Evolutionary conservation across 2,888 invertebrate species (phyloP), one percentile per base, ranked within the genome.

Genomic region (Asteroscopus sphinx): DNA sequence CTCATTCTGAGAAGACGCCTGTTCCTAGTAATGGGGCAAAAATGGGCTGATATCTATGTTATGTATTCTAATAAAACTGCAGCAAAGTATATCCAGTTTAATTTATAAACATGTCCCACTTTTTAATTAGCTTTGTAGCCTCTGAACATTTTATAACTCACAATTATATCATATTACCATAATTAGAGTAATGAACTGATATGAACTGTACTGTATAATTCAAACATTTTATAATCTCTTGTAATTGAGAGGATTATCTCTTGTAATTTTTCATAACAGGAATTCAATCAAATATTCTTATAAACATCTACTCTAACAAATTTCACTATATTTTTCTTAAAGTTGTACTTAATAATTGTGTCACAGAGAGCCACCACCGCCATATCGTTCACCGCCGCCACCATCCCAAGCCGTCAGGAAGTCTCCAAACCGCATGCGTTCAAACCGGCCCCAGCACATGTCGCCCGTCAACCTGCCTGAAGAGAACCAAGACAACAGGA

Each of bases 361-460:
- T 35, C 13, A 49, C 76, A 94, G 94, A 83, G 94, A 94, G 42
- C 94, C 94, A 16, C 94, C 94, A 3, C 94, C 94, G 1, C 94
- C 94, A 1, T 94, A 94, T 67, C 90, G 94, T 8, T 94, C 94
- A 0, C 94, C 94, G 0, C 94, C 94, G 4, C 92, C 94, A 0
- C 94, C 94, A 1, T 83, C 89, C 0, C 90, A 91, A 73, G 83
- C 88, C 0, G 68, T 86, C 15, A 82, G 92, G 21, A 93, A 92
- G 61, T 92, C 93, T n/a, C 92, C 94, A 0, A 91, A 86, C 60
- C 88, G 91, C n/a, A 68, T 80, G 47, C 82, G 86, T 15, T 78
- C 77, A 11, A 77, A 71, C 45, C 83, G 86, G 2, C 78, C 94
- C 64, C 73, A 92, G 62, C 85, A 95, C 88, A 89, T 95, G 94